Base-by-base conservation (phyloP, 2,888 invertebrate genomes). In the Temnothorax ravouxi region DNA sequence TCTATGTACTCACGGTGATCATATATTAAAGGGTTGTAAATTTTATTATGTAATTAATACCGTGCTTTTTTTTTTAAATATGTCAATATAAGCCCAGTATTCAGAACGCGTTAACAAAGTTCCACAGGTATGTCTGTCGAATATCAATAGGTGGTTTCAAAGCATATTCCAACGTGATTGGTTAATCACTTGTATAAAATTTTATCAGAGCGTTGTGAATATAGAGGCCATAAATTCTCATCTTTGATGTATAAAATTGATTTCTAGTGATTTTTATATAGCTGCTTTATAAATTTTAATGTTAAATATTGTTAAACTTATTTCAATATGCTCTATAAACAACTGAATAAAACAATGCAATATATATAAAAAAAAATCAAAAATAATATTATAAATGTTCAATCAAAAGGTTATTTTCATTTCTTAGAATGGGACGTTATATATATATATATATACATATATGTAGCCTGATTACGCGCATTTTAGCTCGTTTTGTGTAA, bases 101-200 rank as follows among this genome's bases (percentile, higher is more conserved):
- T 76, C 64, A 64, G 3, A 64, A 76, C 25, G 29, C 25, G 66
- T 21, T 77, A 77, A 77, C 41, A 67, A 67, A 66, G 13, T 41
- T 77, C n/a, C n/a, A 66, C n/a, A 74, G 25, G 29, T 18, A 41
- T 52, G 25, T 77, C 77, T 54, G 67, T 54, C 67, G 77, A 77
- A 67, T 67, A 77, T 67, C 29, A 67, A 67, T 67, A 41, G n/a
- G 54, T 38, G 18, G 54, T 77, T 77, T 67, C 41, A 67, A 76
- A 67, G 47, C 47, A 38, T 62, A 62, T 75, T 64, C 9, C 67
- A 41, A 41, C n/a, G 15, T 15, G 52, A 77, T 67, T 77, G 67
- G 41, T 77, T 77, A 77, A 67, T 77, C 67, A 54, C 13, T 25
- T 52, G 50, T 41, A 29, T 41, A 41, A 29, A 77, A 67, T 77